Base-by-base conservation (phyloP, 2,797 vertebrate species). In the Falco berigora region DNA sequence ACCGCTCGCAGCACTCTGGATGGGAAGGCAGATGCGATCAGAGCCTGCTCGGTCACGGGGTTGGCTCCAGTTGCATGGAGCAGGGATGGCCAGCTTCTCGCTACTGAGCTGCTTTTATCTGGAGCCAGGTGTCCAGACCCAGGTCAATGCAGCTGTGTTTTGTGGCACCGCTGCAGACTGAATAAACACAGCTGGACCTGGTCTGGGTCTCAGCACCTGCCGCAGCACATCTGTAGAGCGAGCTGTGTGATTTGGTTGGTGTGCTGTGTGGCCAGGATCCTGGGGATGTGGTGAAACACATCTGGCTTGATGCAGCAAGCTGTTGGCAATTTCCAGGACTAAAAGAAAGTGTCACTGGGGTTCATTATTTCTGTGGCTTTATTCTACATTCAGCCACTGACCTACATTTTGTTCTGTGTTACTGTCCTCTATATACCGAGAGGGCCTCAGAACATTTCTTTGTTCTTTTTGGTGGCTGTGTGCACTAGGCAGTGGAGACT, bases 51-150 rank as follows among this genome's bases (percentile, higher is more conserved):
- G 1, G 47, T 86, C 69, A 7, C 55, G 5, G 59, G 32, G 38
- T 79, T 46, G 3, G 36, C 83, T 79, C 25, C 28, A 3, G 30
- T 18, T 69, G 50, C 18, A 5, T 23, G 4, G 79, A 86, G 77
- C 50, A 46, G 50, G 50, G 88, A 78, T 79, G 88, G 86, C 71
- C 92, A 63, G 32, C 68, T 81, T 58, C 74, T 82, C 66, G 77
- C 96, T 89, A 52, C 93, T 49, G 80, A 92, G 74, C 77, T 79
- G 90, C 94, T 93, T 94, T 93, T 24, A 87, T 96, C 74, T 30
- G 52, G 42, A 86, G 86, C 90, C 95, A 95, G 95, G 93, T 97
- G 94, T 93, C 55, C 3, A 0, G 36, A 38, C 52, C 21, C 62
- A 3, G 49, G 19, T 66, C 34, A 6, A 0, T 53, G 90, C 96